phyloP scores from a whole-genome alignment of 1,140 invertebrate species.

The Trichonephila clavipes region DNA sequence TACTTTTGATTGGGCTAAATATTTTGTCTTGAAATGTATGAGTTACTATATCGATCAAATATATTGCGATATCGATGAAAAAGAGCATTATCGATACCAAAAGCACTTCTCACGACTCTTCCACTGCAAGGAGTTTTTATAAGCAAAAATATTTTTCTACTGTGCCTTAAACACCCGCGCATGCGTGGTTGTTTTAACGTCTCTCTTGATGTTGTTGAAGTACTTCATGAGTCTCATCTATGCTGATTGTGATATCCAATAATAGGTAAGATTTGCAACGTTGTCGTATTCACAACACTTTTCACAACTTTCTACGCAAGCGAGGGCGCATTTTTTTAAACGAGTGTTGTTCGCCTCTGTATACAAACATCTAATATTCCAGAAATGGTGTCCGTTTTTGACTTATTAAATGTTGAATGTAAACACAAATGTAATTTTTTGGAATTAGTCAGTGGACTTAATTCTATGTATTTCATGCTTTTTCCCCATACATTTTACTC shows the following conservation, averaged over 20 bases:
- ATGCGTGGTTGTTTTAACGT: neutral
- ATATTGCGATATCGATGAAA: neutral
- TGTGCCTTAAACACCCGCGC: slow-evolving; percentile 45
- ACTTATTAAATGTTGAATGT: neutral
- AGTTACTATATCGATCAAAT: too few species aligned
- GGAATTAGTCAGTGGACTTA: too few species aligned
- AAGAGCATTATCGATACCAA: neutral
- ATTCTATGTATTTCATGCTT: too few species aligned
- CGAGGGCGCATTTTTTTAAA: neutral
- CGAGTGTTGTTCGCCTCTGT: neutral
- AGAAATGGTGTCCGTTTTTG: neutral
- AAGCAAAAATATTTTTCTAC: neutral
- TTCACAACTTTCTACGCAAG: neutral
- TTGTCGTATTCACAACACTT: slow-evolving; percentile 49
- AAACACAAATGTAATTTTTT: neutral
- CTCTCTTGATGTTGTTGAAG: slow-evolving; percentile 45
- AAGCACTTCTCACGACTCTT: slow-evolving; percentile 7
- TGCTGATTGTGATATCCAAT: slow-evolving; percentile 71
- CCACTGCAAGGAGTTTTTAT: neutral
- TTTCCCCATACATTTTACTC: too few species aligned
- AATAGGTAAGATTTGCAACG: slow-evolving; percentile 53
- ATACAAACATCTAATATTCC: neutral
- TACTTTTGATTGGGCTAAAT: too few species aligned
- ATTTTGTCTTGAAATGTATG: too few species aligned
- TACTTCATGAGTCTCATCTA: slow-evolving; percentile 67